These are phyloP conservation scores for Sphenopsis melanotis DNA, from an alignment of 2,797 vertebrate genomes.

Conservation along the genomic window DNA sequence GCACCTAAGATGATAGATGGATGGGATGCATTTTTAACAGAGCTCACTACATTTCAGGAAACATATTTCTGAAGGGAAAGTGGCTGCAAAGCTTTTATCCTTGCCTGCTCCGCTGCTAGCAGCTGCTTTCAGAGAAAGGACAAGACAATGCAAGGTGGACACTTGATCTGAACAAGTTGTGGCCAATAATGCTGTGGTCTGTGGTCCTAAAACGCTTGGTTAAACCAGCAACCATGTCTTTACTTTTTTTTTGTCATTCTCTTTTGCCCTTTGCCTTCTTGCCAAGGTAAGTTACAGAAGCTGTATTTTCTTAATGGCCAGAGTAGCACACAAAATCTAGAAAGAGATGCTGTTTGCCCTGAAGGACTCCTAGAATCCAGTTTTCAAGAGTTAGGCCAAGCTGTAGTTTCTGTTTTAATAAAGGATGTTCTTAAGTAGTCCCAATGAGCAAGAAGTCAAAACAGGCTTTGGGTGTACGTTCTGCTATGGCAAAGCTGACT, in stretches of 20 bases:
- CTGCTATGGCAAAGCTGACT: neutral
- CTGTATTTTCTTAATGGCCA: neutral
- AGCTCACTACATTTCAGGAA: conserved; percentile 60
- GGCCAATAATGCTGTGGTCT: neutral
- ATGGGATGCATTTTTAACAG: conserved; percentile 69
- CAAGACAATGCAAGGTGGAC: neutral
- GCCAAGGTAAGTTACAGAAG: neutral
- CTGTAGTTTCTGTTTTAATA: neutral
- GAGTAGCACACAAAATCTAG: neutral
- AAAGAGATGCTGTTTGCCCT: neutral
- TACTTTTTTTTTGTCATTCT: neutral
- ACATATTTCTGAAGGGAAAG: conserved; percentile 30
- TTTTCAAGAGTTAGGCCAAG: neutral
- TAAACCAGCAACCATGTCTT: neutral
- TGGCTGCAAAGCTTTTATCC: conserved; percentile 8
- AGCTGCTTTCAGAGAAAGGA: conserved; percentile 1
- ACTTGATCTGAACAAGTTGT: neutral
- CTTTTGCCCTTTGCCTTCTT: neutral
- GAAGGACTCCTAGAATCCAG: neutral
- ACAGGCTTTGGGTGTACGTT: neutral
- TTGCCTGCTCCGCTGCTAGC: neutral
- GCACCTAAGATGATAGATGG: conserved; percentile 66
- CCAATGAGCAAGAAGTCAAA: neutral
- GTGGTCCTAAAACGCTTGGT: neutral
- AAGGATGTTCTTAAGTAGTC: neutral